These are phyloP conservation scores for Icerya purchasi DNA, from an alignment of 2,888 invertebrate species.

Conservation along the genomic window DNA sequence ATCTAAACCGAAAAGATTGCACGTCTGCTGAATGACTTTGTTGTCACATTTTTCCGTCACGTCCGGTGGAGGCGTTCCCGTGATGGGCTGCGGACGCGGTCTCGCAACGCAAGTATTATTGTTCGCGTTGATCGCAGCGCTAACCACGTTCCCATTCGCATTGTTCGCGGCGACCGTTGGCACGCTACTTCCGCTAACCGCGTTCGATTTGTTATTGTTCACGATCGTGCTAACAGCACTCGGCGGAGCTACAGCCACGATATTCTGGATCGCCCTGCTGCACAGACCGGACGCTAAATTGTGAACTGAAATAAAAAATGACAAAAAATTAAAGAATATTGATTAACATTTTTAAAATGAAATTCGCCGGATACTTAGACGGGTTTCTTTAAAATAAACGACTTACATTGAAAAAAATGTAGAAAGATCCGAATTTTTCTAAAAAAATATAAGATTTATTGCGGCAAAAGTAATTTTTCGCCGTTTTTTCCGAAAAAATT, in stretches of 20 bases:
- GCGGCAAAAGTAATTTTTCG: too few species aligned
- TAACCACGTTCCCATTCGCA: neutral
- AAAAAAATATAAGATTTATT: too few species aligned
- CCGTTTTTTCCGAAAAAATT: too few species aligned
- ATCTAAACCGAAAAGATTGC: constrained; percentile 72
- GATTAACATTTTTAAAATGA: too few species aligned
- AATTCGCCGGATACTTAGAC: too few species aligned
- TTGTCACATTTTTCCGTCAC: constrained; percentile 67
- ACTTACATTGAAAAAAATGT: too few species aligned
- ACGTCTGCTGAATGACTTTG: constrained; percentile 73
- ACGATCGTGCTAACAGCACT: neutral
- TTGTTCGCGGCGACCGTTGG: neutral
- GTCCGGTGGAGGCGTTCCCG: constrained; percentile 72
- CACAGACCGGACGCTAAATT: constrained; percentile 1
- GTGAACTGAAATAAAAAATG: constrained; percentile 3
- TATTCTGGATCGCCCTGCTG: constrained; percentile 1
- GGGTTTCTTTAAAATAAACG: too few species aligned
- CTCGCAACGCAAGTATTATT: constrained; percentile 24
- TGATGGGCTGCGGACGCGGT: constrained; percentile 71
- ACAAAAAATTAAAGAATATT: neutral
- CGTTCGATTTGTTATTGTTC: neutral
- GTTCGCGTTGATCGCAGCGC: constrained; percentile 15
- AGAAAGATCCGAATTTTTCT: too few species aligned
- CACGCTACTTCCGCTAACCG: neutral
- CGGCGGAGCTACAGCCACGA: neutral